Percentiles rank a stretch among this genome's conserved stretches.
Evolutionary conservation across 2,888 invertebrate genomes (phyloP).

Genomic region (Shargacucullia verbasci): DNA sequence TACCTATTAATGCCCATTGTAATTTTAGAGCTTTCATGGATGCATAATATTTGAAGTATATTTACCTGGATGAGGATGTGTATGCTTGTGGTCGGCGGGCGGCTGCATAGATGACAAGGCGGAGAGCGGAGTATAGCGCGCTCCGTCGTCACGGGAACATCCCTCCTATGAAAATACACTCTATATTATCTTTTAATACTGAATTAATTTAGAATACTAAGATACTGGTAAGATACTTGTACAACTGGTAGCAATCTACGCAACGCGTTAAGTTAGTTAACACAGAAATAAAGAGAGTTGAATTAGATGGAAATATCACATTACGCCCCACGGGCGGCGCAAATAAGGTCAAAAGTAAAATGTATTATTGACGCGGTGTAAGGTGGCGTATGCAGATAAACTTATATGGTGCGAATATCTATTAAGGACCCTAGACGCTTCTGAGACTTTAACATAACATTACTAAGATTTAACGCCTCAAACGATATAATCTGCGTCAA

Average conservation of each 20-base stretch:
- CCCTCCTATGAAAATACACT: slow-evolving; percentile 73
- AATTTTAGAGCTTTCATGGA: too few relatives aligned
- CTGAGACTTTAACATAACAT: slow-evolving; percentile 66
- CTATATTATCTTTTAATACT: slow-evolving; percentile 4
- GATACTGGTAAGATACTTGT: too few relatives aligned
- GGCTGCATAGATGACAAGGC: slow-evolving; percentile 96
- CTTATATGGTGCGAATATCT: slow-evolving; percentile 37
- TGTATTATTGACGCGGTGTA: slow-evolving; percentile 16
- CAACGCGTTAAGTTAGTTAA: too few relatives aligned
- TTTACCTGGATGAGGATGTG: slow-evolving; percentile 90
- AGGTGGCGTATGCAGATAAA: slow-evolving; percentile 30
- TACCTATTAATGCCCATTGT: too few relatives aligned
- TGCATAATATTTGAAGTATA: slow-evolving; percentile 16
- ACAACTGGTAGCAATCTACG: too few relatives aligned
- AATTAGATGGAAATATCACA: slow-evolving; percentile 26
- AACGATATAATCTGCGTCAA: slow-evolving; percentile 76
- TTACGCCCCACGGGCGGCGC: slow-evolving; percentile 13
- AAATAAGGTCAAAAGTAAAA: slow-evolving; percentile 38
- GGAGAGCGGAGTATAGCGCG: slow-evolving; percentile 94
- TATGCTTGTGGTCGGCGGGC: slow-evolving; percentile 86
- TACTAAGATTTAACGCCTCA: slow-evolving; percentile 76
- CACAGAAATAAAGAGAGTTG: slow-evolving; percentile 7
- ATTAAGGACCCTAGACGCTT: slow-evolving; percentile 51
- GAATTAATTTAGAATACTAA: background rate
- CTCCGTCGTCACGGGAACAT: slow-evolving; percentile 79